A percentile compares a stretch with the other conserved stretches of the same genome.
These are phyloP conservation scores for Pocillopora verrucosa DNA, from an alignment of 64 coral and sea anemone species.

Conservation along the genomic window DNA sequence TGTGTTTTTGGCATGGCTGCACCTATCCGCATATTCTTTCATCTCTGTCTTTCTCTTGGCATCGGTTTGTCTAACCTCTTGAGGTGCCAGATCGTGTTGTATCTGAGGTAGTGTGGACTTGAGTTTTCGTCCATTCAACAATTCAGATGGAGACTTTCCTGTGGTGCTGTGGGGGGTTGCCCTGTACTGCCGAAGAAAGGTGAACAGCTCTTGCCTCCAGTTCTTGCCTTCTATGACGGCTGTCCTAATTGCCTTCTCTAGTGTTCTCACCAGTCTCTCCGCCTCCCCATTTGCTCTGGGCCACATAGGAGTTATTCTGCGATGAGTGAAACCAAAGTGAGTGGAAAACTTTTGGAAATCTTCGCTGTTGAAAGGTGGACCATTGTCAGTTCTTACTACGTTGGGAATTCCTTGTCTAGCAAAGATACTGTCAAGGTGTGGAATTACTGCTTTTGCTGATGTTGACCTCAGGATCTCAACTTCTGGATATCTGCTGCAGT, in stretches of 20 bases:
- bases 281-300: no score
- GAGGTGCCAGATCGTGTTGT: neutral
- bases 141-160: neutral
- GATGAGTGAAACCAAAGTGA: slow-evolving; percentile 40
- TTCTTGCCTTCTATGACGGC: no score
- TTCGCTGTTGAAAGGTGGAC: slow-evolving; percentile 21
- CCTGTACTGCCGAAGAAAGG: slow-evolving; percentile 1
- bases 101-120: neutral
- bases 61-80: neutral
- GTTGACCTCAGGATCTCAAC: slow-evolving; percentile 43
- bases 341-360: neutral
- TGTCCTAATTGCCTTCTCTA: no score
- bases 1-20: neutral
- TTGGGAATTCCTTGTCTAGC: neutral
- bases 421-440: slow-evolving; percentile 21
- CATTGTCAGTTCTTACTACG: slow-evolving; percentile 20
- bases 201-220: neutral
- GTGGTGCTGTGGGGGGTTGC: slow-evolving; percentile 19
- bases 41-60: neutral
- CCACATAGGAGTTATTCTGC: neutral
- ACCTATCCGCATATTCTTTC: neutral
- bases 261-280: no score
- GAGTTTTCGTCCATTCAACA: neutral
- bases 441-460: slow-evolving; percentile 25
- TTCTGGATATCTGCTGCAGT: slow-evolving; percentile 46